phyloP scores from a whole-genome alignment of 1,140 invertebrate species.

The Onthophagus taurus region DNA sequence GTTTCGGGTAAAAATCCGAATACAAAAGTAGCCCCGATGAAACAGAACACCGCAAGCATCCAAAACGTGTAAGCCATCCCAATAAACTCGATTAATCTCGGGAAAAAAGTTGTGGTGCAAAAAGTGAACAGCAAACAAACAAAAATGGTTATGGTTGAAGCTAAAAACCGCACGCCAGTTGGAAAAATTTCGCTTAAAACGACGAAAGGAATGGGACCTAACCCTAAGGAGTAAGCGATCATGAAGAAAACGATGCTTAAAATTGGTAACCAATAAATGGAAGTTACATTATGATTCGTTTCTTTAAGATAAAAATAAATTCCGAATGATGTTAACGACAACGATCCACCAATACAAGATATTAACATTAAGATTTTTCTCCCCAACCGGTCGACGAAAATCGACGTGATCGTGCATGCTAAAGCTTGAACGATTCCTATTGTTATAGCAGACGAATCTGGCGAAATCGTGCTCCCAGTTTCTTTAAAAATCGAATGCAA shows the following conservation, averaged over 20 bases:
- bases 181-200: constrained; percentile 74
- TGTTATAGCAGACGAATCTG: constrained; percentile 58
- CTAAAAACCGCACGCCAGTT: constrained; percentile 57
- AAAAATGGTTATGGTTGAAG: constrained; percentile 59
- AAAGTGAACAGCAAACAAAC: constrained; percentile 69
- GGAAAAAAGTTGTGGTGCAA: constrained; percentile 63
- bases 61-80: constrained; percentile 62
- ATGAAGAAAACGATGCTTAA: constrained; percentile 13
- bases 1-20: constrained; percentile 67
- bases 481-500: constrained; percentile 60
- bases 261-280: constrained; percentile 16
- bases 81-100: constrained; percentile 44
- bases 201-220: constrained; percentile 72
- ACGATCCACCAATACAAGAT: constrained; percentile 50
- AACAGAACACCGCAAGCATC: constrained; percentile 61
- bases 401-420: constrained; percentile 53
- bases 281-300: neutral
- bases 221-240: constrained; percentile 38
- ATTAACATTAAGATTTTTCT: constrained; percentile 57
- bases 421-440: constrained; percentile 59
- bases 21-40: constrained; percentile 49
- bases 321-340: constrained; percentile 15
- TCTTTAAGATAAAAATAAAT: constrained; percentile 16
- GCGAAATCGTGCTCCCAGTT: constrained; percentile 37
- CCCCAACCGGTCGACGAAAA: constrained; percentile 63